Conservation (phyloP, 1,140 invertebrate genomes). For the Myzus persicae region DNA sequence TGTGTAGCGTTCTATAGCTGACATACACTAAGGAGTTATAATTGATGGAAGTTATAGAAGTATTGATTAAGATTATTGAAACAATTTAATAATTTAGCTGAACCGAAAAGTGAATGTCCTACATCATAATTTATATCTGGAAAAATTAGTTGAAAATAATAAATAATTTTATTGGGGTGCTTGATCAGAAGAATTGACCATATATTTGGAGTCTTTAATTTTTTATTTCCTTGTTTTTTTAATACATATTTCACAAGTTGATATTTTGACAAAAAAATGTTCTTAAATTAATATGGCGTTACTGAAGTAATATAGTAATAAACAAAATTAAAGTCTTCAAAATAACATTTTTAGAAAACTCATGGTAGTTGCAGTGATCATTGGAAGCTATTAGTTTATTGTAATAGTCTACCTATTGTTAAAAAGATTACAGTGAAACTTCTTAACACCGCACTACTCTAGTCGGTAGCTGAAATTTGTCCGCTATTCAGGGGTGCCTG, state of each 20-base stretch:
- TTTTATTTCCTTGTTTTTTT: neutral
- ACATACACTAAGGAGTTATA: neutral
- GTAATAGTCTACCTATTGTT: no score
- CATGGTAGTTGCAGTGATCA: no score
- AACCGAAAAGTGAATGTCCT: neutral
- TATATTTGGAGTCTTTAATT: neutral
- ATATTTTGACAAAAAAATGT: neutral
- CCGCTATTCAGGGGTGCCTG: no score
- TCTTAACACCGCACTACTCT: no score
- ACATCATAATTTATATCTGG: neutral
- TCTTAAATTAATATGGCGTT: neutral
- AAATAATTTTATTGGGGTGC: neutral
- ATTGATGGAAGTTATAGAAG: neutral
- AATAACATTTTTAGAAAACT: no score
- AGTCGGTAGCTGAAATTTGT: no score
- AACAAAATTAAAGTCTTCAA: no score
- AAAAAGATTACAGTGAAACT: neutral
- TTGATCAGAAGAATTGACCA: neutral
- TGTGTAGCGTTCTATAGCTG: neutral
- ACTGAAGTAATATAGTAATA: neutral
- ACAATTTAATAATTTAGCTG: neutral
- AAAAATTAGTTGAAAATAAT: neutral
- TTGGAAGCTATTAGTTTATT: neutral
- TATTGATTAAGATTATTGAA: neutral
- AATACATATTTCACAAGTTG: neutral